Conservation (phyloP, 2,113 vertebrate genomes). For the Erythrocebus patas region DNA sequence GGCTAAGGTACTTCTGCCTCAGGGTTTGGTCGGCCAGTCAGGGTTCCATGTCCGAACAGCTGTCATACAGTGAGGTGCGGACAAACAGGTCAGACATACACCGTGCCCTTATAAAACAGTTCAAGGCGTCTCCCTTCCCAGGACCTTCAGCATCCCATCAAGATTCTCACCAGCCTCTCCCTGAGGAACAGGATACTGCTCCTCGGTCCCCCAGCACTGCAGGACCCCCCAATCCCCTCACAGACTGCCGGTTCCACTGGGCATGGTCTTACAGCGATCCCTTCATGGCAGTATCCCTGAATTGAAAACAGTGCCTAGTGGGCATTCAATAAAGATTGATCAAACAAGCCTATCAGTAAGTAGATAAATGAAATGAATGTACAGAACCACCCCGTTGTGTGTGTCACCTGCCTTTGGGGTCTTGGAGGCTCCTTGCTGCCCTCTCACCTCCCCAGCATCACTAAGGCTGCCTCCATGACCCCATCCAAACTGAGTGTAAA, state of each 20-base stretch:
- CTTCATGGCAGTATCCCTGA: background rate
- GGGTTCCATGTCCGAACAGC: background rate
- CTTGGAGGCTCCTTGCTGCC: background rate
- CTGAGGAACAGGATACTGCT: background rate
- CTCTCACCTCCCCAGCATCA: background rate
- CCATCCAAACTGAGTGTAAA: background rate
- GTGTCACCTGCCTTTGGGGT: background rate
- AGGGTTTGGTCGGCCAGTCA: background rate
- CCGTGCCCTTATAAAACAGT: background rate
- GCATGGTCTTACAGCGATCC: background rate
- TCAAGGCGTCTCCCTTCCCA: background rate
- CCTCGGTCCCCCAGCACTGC: background rate
- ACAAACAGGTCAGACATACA: background rate
- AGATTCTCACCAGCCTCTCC: background rate
- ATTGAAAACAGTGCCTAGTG: background rate
- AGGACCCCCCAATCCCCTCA: too few species aligned
- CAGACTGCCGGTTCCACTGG: background rate
- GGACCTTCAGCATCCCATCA: background rate
- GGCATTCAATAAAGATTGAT: background rate
- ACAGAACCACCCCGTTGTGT: background rate
- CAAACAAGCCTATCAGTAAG: background rate
- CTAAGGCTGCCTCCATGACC: background rate
- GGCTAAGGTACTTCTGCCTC: background rate
- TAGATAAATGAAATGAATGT: background rate
- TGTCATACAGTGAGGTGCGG: background rate